A percentile compares a stretch with the other conserved stretches of the same genome.
Evolutionary conservation across 2,113 vertebrate species (phyloP).

Genomic region (Brachyistius frenatus): DNA sequence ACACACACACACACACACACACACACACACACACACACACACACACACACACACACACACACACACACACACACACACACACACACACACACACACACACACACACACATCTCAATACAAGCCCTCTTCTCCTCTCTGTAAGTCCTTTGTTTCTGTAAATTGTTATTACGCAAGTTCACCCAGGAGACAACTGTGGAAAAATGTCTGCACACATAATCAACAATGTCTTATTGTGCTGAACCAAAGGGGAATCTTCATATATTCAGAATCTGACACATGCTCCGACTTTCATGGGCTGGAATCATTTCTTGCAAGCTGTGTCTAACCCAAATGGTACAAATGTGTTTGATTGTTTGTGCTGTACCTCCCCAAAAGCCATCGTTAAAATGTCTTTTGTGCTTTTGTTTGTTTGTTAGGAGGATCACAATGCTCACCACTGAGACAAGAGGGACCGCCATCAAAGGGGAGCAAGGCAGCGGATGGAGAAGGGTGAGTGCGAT

Average conservation of each 20-base stretch:
- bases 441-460: conserved; percentile 66
- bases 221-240: conserved; percentile 72
- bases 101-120: conserved; percentile 34
- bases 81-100: conserved; percentile 25
- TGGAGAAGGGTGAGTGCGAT: conserved; percentile 63
- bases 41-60: too few relatives aligned
- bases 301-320: conserved; percentile 47
- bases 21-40: conserved; percentile 28
- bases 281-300: conserved; percentile 57
- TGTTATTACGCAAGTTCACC: conserved; percentile 68
- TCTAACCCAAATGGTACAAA: conserved; percentile 55
- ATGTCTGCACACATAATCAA: conserved; percentile 70
- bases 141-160: conserved; percentile 69
- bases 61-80: too few relatives aligned
- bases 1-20: conserved; percentile 9
- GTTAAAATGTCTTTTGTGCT: conserved; percentile 59
- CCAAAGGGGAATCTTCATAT: conserved; percentile 59
- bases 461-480: conserved; percentile 52
- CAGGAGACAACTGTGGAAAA: conserved; percentile 63
- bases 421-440: conserved; percentile 61
- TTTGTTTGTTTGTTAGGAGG: conserved; percentile 75
- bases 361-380: conserved; percentile 45
- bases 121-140: conserved; percentile 52
- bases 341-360: conserved; percentile 64
- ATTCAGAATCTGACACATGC: conserved; percentile 63